Evolutionary conservation across 2,797 vertebrate genomes (phyloP).

Genomic region (Sebastolobus alascanus): DNA sequence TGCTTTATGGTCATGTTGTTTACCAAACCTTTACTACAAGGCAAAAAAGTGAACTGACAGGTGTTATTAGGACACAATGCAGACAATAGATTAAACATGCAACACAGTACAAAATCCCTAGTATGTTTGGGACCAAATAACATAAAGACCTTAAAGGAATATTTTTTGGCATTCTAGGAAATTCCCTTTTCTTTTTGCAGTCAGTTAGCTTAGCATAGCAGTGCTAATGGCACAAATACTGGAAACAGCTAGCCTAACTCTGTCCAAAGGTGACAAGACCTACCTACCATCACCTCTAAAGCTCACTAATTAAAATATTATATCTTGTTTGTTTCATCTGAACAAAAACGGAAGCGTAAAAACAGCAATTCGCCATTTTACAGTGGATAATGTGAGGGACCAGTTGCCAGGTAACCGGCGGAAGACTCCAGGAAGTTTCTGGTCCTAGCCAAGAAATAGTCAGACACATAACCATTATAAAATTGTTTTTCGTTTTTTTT

Average conservation of each 20-base stretch:
- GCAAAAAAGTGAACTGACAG: neutral
- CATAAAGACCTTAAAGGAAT: neutral
- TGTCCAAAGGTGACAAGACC: accelerated
- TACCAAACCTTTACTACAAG: neutral
- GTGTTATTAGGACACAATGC: neutral
- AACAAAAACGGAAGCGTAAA: neutral
- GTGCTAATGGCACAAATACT: neutral
- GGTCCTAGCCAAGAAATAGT: neutral
- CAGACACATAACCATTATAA: neutral
- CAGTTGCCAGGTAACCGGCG: neutral
- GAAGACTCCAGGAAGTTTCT: neutral
- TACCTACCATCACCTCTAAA: neutral
- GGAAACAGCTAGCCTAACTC: neutral
- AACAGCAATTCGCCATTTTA: accelerated
- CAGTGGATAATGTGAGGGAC: neutral
- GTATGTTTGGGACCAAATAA: too few species aligned
- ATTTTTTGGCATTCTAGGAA: neutral
- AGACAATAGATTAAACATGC: neutral
- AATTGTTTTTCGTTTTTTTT: neutral
- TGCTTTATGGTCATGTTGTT: neutral
- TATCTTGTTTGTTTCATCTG: neutral
- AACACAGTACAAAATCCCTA: accelerated
- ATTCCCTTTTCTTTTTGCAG: neutral
- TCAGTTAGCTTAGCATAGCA: neutral
- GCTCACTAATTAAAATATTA: neutral